Evolutionary conservation across 2,113 vertebrate species (phyloP), one percentile per base, ranked within the genome.

Genomic region (Fregetta grallaria): DNA sequence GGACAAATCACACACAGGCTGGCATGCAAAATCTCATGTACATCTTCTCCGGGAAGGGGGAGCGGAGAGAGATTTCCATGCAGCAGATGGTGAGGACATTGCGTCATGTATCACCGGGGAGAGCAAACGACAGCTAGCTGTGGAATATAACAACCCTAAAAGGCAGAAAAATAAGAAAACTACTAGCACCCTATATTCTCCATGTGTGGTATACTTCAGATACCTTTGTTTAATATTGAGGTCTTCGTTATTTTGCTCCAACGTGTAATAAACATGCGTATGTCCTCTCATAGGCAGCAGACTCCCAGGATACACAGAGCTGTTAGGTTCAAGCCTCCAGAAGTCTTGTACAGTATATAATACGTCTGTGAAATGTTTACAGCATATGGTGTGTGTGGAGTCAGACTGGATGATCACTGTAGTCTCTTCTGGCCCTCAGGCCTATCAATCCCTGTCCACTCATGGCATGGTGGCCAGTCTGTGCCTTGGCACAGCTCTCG

Each of bases 51-150:
- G 45, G 84, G 71, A 45, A 56, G 3, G 22, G 15, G 19, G 34
- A 38, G 19, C 15, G 34, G n/a, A 49, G 65, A 77, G 63, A 68
- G 42, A 27, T 74, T 58, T 90, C 67, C 18, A 0, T 44, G 83
- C 21, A 79, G 83, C 79, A 80, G 53, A 52, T 68, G 86, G 79
- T 82, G 83, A 82, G 71, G 71, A 75, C 32, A 4, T 42, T 72
- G 78, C 0, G 0, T 44, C 1, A 3, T 61, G 27, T 27, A 9
- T 71, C 76, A 83, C 29, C 0, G 0, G 56, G 62, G 52, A 65
- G 56, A 76, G 66, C 19, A 74, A 16, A 70, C 1, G 2, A 53
- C 61, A 85, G 81, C 72, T 18, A 59, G 49, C 62, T 94, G 36
- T 55, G 62, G 52, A 59, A 59, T 27, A 16, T 1, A 65, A 22